These are phyloP conservation scores for Siphamia tubifer DNA, from an alignment of 2,113 vertebrate genomes.

Conservation along the genomic window DNA sequence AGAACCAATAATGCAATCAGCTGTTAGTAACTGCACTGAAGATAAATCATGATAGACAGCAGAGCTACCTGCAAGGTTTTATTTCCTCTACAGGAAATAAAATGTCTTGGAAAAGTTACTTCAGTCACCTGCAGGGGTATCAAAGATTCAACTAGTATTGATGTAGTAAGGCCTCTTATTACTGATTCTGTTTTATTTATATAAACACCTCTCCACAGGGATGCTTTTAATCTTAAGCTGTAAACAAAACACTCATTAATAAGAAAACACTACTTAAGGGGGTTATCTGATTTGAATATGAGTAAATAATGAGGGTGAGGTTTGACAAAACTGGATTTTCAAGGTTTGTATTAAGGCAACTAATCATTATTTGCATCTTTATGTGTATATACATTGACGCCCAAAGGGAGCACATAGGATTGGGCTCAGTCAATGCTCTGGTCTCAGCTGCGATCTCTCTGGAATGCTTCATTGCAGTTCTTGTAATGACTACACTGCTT, in stretches of 20 bases:
- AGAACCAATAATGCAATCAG: conserved; percentile 43
- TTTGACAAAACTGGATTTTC: conserved; percentile 13
- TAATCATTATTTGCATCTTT: conserved; percentile 10
- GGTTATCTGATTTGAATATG: not conserved
- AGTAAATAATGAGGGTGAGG: conserved; percentile 8
- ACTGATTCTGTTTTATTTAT: conserved; percentile 2
- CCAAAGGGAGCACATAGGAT: conserved; percentile 13
- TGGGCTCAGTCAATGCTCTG: conserved; percentile 2
- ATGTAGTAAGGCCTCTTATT: conserved; percentile 30
- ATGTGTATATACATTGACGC: not conserved
- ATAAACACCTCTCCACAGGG: not conserved
- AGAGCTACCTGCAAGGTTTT: conserved; percentile 39
- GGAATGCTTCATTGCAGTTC: conserved; percentile 22
- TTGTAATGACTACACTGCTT: conserved; percentile 49
- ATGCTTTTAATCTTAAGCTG: conserved; percentile 3
- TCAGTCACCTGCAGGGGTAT: conserved; percentile 32
- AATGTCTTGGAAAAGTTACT: conserved; percentile 35
- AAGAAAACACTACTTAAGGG: not conserved
- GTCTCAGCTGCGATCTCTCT: conserved; percentile 20
- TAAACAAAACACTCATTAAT: conserved; percentile 42
- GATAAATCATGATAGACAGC: conserved; percentile 34
- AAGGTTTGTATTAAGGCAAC: not conserved
- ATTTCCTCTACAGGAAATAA: conserved; percentile 32
- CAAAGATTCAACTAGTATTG: not conserved
- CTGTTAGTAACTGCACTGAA: conserved; percentile 9